phyloP scores from a whole-genome alignment of 1,140 invertebrate genomes.

The Euwallacea similis region DNA sequence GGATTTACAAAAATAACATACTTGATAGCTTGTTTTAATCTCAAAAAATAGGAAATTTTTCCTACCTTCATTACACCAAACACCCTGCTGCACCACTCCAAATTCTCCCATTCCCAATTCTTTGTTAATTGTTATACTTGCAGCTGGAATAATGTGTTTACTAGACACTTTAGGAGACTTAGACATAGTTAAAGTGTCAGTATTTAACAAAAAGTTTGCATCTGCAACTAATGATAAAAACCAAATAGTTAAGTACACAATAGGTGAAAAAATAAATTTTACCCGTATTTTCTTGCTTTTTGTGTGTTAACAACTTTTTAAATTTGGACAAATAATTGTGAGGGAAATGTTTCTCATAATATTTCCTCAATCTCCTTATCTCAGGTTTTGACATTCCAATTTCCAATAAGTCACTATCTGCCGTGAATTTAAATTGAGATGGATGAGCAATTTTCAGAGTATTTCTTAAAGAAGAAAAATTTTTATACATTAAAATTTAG shows the following conservation, averaged over 20 bases:
- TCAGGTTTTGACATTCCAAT: constrained; percentile 96
- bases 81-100: constrained; percentile 95
- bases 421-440: constrained; percentile 96
- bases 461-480: constrained; percentile 55
- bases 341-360: constrained; percentile 90
- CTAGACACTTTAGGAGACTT: constrained; percentile 67
- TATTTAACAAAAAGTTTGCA: constrained; percentile 41
- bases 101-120: constrained; percentile 96
- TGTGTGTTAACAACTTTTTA: constrained; percentile 71
- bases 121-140: constrained; percentile 92
- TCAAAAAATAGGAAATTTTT: neutral
- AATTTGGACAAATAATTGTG: constrained; percentile 91
- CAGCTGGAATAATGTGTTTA: constrained; percentile 94
- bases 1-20: neutral
- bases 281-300: constrained; percentile 61
- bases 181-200: constrained; percentile 44
- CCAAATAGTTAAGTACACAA: constrained; percentile 13
- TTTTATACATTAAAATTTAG: constrained; percentile 5
- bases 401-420: constrained; percentile 85
- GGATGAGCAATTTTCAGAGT: constrained; percentile 81
- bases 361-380: constrained; percentile 89
- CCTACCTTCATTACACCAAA: constrained; percentile 95
- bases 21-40: neutral
- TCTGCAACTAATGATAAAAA: constrained; percentile 44
- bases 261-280: constrained; percentile 3